Evolutionary conservation across 1,140 invertebrate genomes (phyloP), one percentile per base, ranked within the genome.

Genomic region (Drosophila nikananu): DNA sequence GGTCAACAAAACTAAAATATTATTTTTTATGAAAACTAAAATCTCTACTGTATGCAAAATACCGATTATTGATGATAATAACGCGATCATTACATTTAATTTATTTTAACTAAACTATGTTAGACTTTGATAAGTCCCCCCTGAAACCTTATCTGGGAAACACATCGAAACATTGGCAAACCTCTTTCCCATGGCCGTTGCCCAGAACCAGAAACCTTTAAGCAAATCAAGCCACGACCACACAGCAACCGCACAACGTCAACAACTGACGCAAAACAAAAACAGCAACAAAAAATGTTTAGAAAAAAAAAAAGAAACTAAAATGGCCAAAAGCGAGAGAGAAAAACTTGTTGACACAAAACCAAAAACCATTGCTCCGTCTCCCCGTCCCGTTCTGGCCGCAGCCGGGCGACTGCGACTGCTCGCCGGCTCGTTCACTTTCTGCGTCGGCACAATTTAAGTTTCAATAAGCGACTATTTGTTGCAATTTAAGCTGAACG

Each of bases 381-480:
- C 17, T 27, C 57, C 32, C 52, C 46, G 35, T 76, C 80, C 68
- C 76, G 49, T 37, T 70, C 80, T 72, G 42, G 48, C 54, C 30
- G 13, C 54, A 25, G 35, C 21, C 10, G 27, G 48, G 49, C 23
- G 59, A 51, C 44, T 64, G 65, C 32, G 59, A 51, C 44, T 67
- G 65, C 32, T 48, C n/a, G 25, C 59, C 30, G 25, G 35, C 12
- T 49, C 83, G 62, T 81, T 87, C 80, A 75, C 84, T 75, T 87
- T 84, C 81, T 65, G 64, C 79, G 86, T 91, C 86, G 81, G 84
- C 82, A 86, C 86, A 90, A 90, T 90, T 90, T 90, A 91, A 90
- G 86, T 86, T 90, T 91, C 86, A 90, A 90, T 90, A 89, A 86
- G 86, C 86, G 86, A 90, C 86, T 90, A 90, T 90, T 90, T 90